These are phyloP conservation scores for Latrodectus hesperus DNA, from an alignment of 2,888 invertebrate genomes.

Conservation along the genomic window DNA sequence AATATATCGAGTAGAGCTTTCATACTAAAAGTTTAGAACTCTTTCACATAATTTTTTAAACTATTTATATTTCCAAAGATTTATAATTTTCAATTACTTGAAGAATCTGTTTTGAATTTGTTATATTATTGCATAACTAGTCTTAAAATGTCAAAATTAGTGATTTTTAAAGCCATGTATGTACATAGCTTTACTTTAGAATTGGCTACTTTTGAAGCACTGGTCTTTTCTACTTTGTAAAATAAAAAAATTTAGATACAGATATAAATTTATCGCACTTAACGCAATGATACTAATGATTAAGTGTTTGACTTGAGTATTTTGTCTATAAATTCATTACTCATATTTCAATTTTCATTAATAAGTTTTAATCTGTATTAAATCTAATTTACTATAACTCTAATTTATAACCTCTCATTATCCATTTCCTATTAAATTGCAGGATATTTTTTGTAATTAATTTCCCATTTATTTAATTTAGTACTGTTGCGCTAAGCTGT, in stretches of 20 bases:
- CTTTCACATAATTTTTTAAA: background rate
- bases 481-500: constrained; percentile 11
- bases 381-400: background rate
- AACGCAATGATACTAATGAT: constrained; percentile 13
- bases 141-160: background rate
- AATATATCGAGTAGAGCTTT: background rate
- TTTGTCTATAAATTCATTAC: background rate
- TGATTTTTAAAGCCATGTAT: background rate
- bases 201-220: background rate
- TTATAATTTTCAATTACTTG: background rate
- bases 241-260: background rate
- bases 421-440: background rate
- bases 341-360: background rate
- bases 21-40: background rate
- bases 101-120: background rate
- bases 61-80: background rate
- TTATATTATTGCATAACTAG: background rate
- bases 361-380: background rate
- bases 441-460: background rate
- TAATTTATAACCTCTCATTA: background rate
- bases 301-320: background rate
- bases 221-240: constrained; percentile 5
- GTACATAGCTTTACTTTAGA: constrained; percentile 21
- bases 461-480: background rate
- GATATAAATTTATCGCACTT: constrained; percentile 8